A percentile compares a stretch with the other conserved stretches of the same genome.
phyloP scores from a whole-genome alignment of 2,888 invertebrate species.

The Diachrysia chrysitis region DNA sequence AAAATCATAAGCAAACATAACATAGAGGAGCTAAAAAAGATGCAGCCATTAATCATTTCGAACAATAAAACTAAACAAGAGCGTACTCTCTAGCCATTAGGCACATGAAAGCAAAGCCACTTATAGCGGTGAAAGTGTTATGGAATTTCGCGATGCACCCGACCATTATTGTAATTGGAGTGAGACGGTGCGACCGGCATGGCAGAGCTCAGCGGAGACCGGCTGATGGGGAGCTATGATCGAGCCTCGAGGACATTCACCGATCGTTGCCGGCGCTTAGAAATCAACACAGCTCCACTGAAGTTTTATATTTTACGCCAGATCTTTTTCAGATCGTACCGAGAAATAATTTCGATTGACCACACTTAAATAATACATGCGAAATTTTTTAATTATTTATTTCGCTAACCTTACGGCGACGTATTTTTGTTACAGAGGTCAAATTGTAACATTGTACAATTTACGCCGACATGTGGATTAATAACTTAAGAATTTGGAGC shows the following conservation, averaged over 20 bases:
- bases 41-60: conserved; percentile 47
- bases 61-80: conserved; percentile 52
- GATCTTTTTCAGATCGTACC: conserved; percentile 15
- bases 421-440: not conserved
- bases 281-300: conserved; percentile 35
- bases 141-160: conserved; percentile 80
- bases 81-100: conserved; percentile 64
- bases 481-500: not conserved
- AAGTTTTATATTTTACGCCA: conserved; percentile 14
- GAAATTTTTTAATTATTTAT: not conserved
- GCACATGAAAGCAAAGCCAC: conserved; percentile 78
- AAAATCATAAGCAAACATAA: conserved; percentile 52
- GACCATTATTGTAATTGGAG: conserved; percentile 79
- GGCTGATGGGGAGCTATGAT: conserved; percentile 21
- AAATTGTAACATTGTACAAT: not conserved
- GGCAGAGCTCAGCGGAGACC: conserved; percentile 37
- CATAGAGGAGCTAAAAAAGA: conserved; percentile 44
- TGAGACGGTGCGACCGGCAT: conserved; percentile 70
- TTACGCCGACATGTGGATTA: too few species aligned
- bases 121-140: conserved; percentile 80
- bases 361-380: not conserved
- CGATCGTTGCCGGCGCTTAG: conserved; percentile 28
- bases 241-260: conserved; percentile 43
- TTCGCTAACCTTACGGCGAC: not conserved
- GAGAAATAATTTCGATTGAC: not conserved